Evolutionary conservation across 2,888 invertebrate genomes (phyloP), one percentile per base, ranked within the genome.

Genomic region (Euclidia mi): DNA sequence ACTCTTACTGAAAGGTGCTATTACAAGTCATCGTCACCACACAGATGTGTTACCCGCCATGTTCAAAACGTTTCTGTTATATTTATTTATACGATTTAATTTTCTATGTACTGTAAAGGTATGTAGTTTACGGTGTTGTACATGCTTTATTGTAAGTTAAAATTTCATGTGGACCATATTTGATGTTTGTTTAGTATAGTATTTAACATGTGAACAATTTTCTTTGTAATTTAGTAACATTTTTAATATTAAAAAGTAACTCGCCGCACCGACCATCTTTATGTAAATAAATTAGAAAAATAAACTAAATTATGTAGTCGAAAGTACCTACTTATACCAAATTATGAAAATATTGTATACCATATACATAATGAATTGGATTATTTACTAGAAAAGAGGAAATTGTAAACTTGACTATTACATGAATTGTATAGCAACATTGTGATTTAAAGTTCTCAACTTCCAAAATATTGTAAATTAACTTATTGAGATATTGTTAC

Each of bases 361-460:
- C 80, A 83, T 69, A 73, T 86, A 91, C 86, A 88, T 90, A 85
- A 65, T 78, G 65, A 76, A 78, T 73, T 81, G 83, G 79, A 86
- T 85, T 85, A 88, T 84, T 60, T 80, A 74, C 58, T 81, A 79
- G 79, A 78, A 79, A 84, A 76, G 73, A 71, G 78, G 65, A 81
- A 82, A 85, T 82, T 84, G 79, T 87, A 88, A n/a, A 86, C 78
- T 79, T 83, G 82, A 75, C 80, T 79, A n/a, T n/a, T n/a, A 81
- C 79, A 82, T 82, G 81, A 83, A 87, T 85, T 87, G 86, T 89
- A 91, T 92, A 91, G 89, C 82, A 85, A 87, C 81, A 92, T 91
- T 94, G 94, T 94, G 94, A 94, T 94, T 94, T 91, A 89, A 87
- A 87, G 84, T 89, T 92, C n/a, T 90, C 90, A 90, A 89, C 91